Evolutionary conservation across 2,888 invertebrate genomes (phyloP).

Genomic region (Erannis defoliaria): DNA sequence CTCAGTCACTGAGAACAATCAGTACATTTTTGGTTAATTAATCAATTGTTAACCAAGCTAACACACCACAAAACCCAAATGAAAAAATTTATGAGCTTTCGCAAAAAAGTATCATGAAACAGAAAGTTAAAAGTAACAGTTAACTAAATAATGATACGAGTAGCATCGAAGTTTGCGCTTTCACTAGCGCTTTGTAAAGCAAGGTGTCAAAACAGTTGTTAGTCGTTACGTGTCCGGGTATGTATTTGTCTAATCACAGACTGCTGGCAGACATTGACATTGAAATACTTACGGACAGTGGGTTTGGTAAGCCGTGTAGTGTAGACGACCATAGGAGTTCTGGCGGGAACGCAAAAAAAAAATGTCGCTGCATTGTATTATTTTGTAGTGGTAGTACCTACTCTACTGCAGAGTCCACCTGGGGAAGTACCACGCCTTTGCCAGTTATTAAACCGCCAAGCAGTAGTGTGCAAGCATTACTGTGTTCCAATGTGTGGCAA

Average conservation of each 20-base stretch:
- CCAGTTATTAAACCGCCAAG: no score
- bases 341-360: no score
- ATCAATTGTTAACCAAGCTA: neutral
- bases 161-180: slow-evolving; percentile 33
- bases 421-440: no score
- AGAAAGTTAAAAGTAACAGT: slow-evolving; percentile 37
- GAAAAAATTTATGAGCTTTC: slow-evolving; percentile 1
- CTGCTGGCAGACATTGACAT: slow-evolving; percentile 24
- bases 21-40: no score
- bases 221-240: slow-evolving; percentile 9
- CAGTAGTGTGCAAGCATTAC: no score
- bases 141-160: slow-evolving; percentile 13
- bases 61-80: neutral
- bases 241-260: slow-evolving; percentile 30
- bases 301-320: slow-evolving; percentile 5
- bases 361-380: no score
- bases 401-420: no score
- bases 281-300: slow-evolving; percentile 11
- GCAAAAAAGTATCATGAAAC: slow-evolving; percentile 25
- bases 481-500: no score
- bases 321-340: no score
- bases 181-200: slow-evolving; percentile 38
- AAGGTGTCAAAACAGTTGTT: slow-evolving; percentile 43
- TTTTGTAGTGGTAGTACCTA: no score
- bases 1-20: no score